phyloP scores from a whole-genome alignment of 2,113 vertebrate genomes.

The Eidolon helvum region DNA sequence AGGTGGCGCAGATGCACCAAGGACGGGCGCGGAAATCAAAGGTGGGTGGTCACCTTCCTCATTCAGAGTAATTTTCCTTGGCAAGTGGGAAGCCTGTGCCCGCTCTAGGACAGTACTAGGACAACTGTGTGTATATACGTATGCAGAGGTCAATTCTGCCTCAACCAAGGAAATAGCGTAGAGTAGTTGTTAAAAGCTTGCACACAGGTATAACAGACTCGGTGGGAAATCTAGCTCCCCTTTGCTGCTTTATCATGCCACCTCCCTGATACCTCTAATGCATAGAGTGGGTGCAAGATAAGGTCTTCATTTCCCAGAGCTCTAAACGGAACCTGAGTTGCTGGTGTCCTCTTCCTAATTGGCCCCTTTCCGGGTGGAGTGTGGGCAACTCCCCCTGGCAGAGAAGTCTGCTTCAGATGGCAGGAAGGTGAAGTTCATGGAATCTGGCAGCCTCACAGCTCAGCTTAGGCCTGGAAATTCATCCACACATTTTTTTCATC shows the following conservation, averaged over 20 bases:
- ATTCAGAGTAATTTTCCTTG: neutral
- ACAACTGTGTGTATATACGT: neutral
- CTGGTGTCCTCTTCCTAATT: neutral
- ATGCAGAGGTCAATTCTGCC: neutral
- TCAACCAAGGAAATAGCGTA: neutral
- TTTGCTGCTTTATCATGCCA: neutral
- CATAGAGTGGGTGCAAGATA: neutral
- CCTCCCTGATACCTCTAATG: neutral
- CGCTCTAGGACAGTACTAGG: neutral
- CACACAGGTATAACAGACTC: neutral
- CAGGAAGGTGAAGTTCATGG: neutral
- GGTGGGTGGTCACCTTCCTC: neutral
- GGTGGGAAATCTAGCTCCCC: neutral
- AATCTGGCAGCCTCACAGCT: neutral
- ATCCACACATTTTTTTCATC: neutral
- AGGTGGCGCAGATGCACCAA: constrained; percentile 44
- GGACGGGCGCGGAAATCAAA: neutral
- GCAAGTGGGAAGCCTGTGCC: too few relatives aligned
- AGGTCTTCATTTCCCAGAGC: neutral
- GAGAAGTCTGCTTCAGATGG: neutral
- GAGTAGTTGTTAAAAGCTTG: neutral
- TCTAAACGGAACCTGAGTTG: neutral
- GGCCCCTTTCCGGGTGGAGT: neutral
- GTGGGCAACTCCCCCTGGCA: neutral
- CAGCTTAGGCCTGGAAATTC: neutral